Base-by-base conservation (phyloP, 2,113 vertebrate species). In the Etheostoma cragini region DNA sequence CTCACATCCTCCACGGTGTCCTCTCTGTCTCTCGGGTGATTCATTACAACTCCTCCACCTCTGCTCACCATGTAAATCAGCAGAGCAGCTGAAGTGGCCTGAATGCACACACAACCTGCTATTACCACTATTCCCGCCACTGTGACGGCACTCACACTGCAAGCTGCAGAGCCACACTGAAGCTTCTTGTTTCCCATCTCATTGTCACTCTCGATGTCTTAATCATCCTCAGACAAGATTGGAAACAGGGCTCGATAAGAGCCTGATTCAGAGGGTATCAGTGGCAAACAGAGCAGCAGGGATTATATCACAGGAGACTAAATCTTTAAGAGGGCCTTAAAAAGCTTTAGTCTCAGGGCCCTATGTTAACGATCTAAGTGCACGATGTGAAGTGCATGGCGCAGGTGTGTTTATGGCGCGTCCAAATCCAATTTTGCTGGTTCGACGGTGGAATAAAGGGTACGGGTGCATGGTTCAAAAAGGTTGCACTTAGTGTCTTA, bases 31-130 rank as follows among this genome's bases (percentile, higher is more conserved):
- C 46, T 66, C 0, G 4, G 66, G 71, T 93, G 89, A 93, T 92
- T 93, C 86, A 93, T 74, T 61, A 26, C 11, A 54, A 70, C 81
- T 79, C 64, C 80, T 87, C 84, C 84, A 81, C 87, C 87, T 89
- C 91, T 87, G 75, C 78, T 47, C 58, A 12, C 30, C 66, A 64
- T 73, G 82, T 86, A 83, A 87, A 89, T 91, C 77, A 82, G 70
- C 74, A 22, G 72, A 84, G 77, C 72, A 68, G 71, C 85, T 70
- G 62, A 58, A 84, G 80, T 35, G 62, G 60, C 72, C 76, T 6
- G 45, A 70, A 81, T 3, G 3, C 21, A 14, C 66, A 47, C 33
- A 72, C 52, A 86, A 47, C 72, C 67, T 22, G 54, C 84, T 86
- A 90, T 90, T 91, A 92, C 56, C 61, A 10, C 64, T 82, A 53